A percentile compares a stretch with the other conserved stretches of the same genome.
Evolutionary conservation across 2,113 vertebrate species (phyloP).

Genomic region (Actenoides lindsayi): DNA sequence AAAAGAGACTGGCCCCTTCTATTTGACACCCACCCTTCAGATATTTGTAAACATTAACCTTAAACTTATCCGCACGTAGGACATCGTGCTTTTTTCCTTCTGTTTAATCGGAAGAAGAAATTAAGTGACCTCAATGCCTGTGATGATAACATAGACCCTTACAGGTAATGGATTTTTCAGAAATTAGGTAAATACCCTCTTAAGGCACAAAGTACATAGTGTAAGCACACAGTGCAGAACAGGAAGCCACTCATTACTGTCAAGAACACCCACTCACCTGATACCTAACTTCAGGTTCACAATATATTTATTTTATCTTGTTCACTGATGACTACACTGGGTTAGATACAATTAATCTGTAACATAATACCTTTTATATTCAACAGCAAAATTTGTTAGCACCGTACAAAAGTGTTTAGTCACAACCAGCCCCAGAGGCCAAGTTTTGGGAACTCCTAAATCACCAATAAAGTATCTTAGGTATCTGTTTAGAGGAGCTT

Average conservation of each 20-base stretch:
- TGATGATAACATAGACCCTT: neutral
- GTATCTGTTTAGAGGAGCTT: neutral
- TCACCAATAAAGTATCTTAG: neutral
- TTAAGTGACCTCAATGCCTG: neutral
- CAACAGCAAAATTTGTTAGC: neutral
- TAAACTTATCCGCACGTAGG: neutral
- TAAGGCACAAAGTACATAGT: neutral
- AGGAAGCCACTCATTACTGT: neutral
- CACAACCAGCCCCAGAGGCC: neutral
- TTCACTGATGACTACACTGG: neutral
- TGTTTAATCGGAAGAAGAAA: neutral
- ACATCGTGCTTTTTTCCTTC: neutral
- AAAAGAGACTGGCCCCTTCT: no score
- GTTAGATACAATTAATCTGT: neutral
- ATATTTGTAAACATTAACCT: no score
- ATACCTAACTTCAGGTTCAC: neutral
- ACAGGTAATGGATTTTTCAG: neutral
- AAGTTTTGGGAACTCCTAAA: neutral
- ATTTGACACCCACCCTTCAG: no score
- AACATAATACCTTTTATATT: neutral
- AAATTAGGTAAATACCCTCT: neutral
- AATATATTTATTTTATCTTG: neutral
- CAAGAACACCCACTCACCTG: neutral
- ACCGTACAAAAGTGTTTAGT: neutral
- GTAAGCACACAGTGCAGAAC: neutral